Base-by-base conservation (phyloP, 2,797 vertebrate species). In the Antrozous pallidus region DNA sequence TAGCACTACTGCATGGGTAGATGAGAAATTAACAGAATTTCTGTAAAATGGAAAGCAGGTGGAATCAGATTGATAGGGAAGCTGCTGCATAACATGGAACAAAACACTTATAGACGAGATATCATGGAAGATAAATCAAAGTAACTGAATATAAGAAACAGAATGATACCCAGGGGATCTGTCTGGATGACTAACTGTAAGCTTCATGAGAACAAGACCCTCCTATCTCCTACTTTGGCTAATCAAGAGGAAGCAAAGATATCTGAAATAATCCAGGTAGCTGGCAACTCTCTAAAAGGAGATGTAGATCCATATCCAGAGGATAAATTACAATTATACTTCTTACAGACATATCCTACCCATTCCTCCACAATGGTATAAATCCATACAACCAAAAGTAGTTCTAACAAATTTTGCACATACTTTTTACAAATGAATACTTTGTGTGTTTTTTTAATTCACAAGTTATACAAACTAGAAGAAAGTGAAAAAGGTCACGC, bases 191-290 rank as follows among this genome's bases (percentile, higher is more conserved):
- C 61, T 69, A 36, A 75, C 22, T 31, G 3, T 65, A 70, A 88
- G 42, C 11, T 24, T 87, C 20, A 16, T 1, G 49, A 17, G 42
- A 88, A 93, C 26, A 69, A 65, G 24, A 63, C 2, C 7, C 22
- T 73, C 31, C 8, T 74, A 8, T 84, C 22, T 81, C 16, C 77
- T 75, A 33, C 11, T 74, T 93, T 92, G 51, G 38, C 17, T 78
- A 36, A 81, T 13, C 63, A 81, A 94, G 42, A 89, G 6, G 45
- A 94, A 95, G 26, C 51, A 67, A 84, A 54, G 12, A 9, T 67
- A 75, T 84, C 33, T 73, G 58, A 12, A 77, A 36, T 49, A 80
- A 83, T 13, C 8, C 9, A 45, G 40, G 33, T 47, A 71, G 26
- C 24, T 49, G 65, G 13, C 18, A 74, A 77, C 28, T 74, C 33